These are phyloP conservation scores for Coregonus sp. DNA, from an alignment of 2,797 vertebrate species.

Conservation along the genomic window DNA sequence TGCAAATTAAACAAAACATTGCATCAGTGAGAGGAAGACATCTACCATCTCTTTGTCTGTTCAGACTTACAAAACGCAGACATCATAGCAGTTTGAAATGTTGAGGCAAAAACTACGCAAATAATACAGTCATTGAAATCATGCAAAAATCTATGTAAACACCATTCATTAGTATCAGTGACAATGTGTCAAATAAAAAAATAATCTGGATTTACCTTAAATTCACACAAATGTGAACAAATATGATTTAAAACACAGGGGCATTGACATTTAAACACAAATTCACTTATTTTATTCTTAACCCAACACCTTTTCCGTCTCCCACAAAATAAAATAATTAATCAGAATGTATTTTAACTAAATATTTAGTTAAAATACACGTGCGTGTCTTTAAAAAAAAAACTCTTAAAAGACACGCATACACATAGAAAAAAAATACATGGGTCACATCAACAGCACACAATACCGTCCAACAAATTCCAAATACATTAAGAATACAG, in stretches of 20 bases:
- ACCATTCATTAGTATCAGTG: neutral
- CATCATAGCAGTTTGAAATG: neutral
- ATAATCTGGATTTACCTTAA: neutral
- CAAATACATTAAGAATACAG: constrained; percentile 84
- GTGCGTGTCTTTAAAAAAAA: neutral
- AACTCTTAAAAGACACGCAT: neutral
- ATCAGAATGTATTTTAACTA: constrained; percentile 43
- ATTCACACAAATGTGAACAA: neutral
- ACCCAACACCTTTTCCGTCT: constrained; percentile 6
- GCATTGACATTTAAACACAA: constrained; percentile 18
- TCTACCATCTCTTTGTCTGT: neutral
- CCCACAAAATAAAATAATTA: constrained; percentile 17
- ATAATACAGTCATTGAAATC: neutral
- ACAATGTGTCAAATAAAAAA: neutral
- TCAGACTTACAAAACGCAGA: neutral
- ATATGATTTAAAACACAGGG: neutral
- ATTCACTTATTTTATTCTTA: constrained; percentile 11
- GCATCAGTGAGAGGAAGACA: neutral
- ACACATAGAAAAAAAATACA: constrained; percentile 39
- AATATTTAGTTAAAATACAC: constrained; percentile 17
- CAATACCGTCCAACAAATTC: constrained; percentile 74
- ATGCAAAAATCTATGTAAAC: neutral
- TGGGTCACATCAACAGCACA: constrained; percentile 61
- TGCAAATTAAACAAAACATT: neutral
- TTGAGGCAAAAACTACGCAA: neutral